Percentiles rank a stretch among this genome's conserved stretches.
Evolutionary conservation across 2,797 vertebrate species (phyloP).

Genomic region (Danio albolineatus): DNA sequence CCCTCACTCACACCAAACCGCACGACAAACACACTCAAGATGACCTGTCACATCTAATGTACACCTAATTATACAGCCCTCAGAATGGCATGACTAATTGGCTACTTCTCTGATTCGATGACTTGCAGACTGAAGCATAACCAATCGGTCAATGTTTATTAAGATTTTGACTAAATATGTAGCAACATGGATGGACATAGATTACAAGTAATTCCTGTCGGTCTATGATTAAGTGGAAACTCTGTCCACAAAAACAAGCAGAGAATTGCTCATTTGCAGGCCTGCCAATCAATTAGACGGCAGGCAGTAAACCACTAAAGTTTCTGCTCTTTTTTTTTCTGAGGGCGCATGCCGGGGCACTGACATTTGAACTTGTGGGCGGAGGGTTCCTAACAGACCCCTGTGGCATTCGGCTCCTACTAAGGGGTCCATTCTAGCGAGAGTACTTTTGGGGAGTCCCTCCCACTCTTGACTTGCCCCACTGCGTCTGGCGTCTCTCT

Average conservation of each 20-base stretch:
- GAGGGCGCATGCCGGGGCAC: constrained; percentile 62
- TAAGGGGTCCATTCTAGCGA: constrained; percentile 27
- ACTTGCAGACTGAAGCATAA: constrained; percentile 21
- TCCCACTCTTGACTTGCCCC: constrained; percentile 58
- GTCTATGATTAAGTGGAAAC: constrained; percentile 2
- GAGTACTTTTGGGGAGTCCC: constrained; percentile 12
- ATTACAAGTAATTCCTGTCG: constrained; percentile 2
- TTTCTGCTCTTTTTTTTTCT: constrained; percentile 60
- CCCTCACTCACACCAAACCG: constrained; percentile 19
- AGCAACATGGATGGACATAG: neutral
- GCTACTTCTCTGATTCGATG: constrained; percentile 6
- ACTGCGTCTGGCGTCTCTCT: constrained; percentile 71
- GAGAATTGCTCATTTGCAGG: constrained; percentile 49
- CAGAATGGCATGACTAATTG: constrained; percentile 20
- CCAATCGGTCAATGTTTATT: constrained; percentile 20
- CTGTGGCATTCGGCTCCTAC: constrained; percentile 46
- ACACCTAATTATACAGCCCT: constrained; percentile 16
- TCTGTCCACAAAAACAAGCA: constrained; percentile 15
- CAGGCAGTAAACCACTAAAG: constrained; percentile 43
- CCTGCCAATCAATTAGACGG: constrained; percentile 61
- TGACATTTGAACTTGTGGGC: constrained; percentile 69
- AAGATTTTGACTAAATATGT: neutral
- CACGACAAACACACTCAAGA: constrained; percentile 29
- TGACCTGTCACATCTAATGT: constrained; percentile 43
- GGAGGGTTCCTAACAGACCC: constrained; percentile 52